These are phyloP conservation scores for Sanderia malayensis DNA, from an alignment of 30 jellyfish, hydroid and myxozoan genomes.

Conservation along the genomic window DNA sequence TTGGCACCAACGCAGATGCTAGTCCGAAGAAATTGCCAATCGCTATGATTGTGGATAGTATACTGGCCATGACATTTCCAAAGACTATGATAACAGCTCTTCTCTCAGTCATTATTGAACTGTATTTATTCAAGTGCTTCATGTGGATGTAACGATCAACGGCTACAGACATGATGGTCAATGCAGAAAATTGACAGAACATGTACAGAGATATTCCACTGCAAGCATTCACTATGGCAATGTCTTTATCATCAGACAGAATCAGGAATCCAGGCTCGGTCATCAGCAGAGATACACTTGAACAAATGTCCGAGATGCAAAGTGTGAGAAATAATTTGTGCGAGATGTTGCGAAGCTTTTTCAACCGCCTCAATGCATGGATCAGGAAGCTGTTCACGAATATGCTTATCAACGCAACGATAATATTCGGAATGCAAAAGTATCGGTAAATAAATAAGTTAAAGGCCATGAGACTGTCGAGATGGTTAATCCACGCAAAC, in stretches of 20 bases:
- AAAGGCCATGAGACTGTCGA: too few relatives aligned
- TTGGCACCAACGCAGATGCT: neutral
- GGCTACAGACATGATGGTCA: conserved; percentile 15
- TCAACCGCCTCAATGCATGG: neutral
- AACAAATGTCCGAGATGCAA: neutral
- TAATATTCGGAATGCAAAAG: neutral
- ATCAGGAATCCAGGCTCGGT: neutral
- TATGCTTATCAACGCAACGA: neutral
- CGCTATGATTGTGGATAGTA: neutral
- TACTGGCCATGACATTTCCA: neutral
- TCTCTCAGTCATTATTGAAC: conserved; percentile 18
- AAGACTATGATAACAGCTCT: conserved; percentile 22
- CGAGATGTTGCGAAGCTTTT: neutral
- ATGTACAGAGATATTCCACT: conserved; percentile 18
- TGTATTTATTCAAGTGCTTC: conserved; percentile 27
- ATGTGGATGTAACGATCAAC: conserved; percentile 46
- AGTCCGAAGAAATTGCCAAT: neutral
- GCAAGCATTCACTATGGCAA: conserved; percentile 3
- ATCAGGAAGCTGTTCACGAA: neutral
- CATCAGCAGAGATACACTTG: neutral
- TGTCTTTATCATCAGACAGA: neutral
- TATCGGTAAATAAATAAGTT: too few relatives aligned
- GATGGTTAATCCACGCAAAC: too few relatives aligned
- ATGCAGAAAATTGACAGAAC: conserved; percentile 38
- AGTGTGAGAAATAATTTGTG: neutral